These are phyloP conservation scores for Campylorhamphus procurvoides DNA, from an alignment of 2,113 vertebrate genomes.

Conservation along the genomic window DNA sequence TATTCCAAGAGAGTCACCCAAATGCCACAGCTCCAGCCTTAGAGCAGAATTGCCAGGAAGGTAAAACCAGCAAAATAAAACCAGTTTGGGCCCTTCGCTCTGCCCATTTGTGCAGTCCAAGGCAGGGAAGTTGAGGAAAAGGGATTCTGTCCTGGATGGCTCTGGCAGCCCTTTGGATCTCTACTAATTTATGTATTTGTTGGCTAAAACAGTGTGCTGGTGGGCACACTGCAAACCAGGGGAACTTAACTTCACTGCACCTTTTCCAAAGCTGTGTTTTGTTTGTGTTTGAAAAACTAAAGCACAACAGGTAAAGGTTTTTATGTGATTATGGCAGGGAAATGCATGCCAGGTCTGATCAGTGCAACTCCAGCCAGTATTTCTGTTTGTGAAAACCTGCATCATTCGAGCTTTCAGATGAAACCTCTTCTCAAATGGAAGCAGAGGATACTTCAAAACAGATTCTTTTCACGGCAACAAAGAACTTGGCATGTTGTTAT, in stretches of 20 bases:
- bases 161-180: neutral
- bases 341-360: neutral
- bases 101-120: neutral
- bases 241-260: neutral
- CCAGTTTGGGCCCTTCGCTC: neutral
- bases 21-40: neutral
- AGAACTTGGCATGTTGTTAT: neutral
- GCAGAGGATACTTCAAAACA: neutral
- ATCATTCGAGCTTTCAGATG: neutral
- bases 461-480: neutral
- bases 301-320: neutral
- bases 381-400: neutral
- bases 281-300: neutral
- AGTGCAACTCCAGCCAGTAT: neutral
- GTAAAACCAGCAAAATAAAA: neutral
- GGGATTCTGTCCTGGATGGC: fast-evolving
- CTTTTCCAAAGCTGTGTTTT: neutral
- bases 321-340: neutral
- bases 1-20: fast-evolving
- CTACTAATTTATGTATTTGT: neutral
- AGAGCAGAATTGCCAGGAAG: neutral
- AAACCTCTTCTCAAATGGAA: neutral
- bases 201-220: neutral
- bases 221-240: neutral
- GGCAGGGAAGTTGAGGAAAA: neutral